Base-by-base conservation (phyloP, 2,113 vertebrate species). In the Gymnarchus niloticus region DNA sequence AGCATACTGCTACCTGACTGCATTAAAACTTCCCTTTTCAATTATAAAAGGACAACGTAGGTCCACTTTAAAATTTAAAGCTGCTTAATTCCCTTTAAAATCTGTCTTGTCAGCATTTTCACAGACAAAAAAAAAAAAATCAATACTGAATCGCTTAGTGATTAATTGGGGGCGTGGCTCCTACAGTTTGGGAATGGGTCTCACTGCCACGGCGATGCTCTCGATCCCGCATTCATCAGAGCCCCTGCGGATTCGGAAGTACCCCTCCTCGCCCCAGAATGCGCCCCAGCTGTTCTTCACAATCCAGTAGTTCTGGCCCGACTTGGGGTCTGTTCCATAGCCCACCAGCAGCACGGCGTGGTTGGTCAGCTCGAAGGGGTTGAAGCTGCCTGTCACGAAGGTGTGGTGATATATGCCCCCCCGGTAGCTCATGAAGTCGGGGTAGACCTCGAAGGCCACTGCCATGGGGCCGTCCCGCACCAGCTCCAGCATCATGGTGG, bases 251-350 rank as follows among this genome's bases (percentile, higher is more conserved):
- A 99, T 99, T n/a, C 96, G 90, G 95, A 99, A 99, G 93, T 92
- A 99, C 3, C 98, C 98, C 0, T 89, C 46, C 89, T 99, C 98
- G 0, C 98, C 98, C 98, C 98, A 99, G 0, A 0, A 0, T 0
- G 78, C 65, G 44, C 98, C 95, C 98, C 98, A 99, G 91, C 98
- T 99, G 93, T 99, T 99, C 92, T 99, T 99, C n/a, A 97, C 96
- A 44, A 95, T 95, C 98, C 98, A 99, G 89, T 93, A 99, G 59
- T 96, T 95, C 89, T 96, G 89, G 0, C 97, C 96, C 0, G 94
- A 95, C 85, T 19, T 9, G 1, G 90, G 88, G 69, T 97, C 97
- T 8, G 57, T 93, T 78, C 97, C 97, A 0, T 98, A 99, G 3
- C 98, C 98, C 65, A 99, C 96, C 19, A 99, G 88, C 82, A 99